Percentiles rank a stretch among this genome's conserved stretches.
Evolutionary conservation across 1,140 invertebrate genomes (phyloP).

Genomic region (Araneus ventricosus): DNA sequence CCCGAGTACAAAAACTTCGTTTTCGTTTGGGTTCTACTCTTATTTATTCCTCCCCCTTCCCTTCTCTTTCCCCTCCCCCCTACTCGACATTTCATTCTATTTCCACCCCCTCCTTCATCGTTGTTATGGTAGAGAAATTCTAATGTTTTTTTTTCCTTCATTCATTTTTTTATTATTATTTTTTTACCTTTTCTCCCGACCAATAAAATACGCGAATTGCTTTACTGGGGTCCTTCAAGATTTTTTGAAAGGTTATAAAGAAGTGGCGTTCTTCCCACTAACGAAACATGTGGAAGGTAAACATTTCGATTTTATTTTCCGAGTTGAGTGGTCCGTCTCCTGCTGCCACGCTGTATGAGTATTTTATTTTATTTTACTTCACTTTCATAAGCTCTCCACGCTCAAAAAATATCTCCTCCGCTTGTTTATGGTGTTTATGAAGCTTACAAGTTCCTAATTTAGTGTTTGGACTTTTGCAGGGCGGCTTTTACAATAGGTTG

Average conservation of each 20-base stretch:
- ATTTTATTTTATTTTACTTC: conserved; percentile 3
- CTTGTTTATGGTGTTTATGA: conserved; percentile 42
- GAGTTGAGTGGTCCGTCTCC: conserved; percentile 45
- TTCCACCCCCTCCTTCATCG: conserved; percentile 10
- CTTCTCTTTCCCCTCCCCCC: background rate
- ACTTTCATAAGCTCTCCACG: background rate
- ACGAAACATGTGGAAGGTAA: conserved; percentile 55
- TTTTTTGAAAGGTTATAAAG: conserved; percentile 37
- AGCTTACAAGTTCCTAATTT: conserved; percentile 32
- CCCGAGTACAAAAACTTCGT: conserved; percentile 63
- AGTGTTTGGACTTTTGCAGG: background rate
- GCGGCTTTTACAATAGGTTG: background rate
- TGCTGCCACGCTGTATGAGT: conserved; percentile 6
- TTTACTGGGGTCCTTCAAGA: background rate
- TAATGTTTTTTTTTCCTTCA: conserved; percentile 54
- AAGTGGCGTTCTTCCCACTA: conserved; percentile 44
- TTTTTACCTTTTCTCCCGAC: background rate
- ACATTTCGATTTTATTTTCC: conserved; percentile 42
- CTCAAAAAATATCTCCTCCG: background rate
- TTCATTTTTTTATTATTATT: background rate
- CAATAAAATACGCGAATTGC: conserved; percentile 59
- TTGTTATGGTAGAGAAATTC: conserved; percentile 67
- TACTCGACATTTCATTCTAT: conserved; percentile 1
- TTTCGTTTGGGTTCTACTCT: conserved; percentile 42
- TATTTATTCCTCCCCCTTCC: background rate